Evolutionary conservation across 2,113 vertebrate genomes (phyloP).

Genomic region (Suricata suricatta): DNA sequence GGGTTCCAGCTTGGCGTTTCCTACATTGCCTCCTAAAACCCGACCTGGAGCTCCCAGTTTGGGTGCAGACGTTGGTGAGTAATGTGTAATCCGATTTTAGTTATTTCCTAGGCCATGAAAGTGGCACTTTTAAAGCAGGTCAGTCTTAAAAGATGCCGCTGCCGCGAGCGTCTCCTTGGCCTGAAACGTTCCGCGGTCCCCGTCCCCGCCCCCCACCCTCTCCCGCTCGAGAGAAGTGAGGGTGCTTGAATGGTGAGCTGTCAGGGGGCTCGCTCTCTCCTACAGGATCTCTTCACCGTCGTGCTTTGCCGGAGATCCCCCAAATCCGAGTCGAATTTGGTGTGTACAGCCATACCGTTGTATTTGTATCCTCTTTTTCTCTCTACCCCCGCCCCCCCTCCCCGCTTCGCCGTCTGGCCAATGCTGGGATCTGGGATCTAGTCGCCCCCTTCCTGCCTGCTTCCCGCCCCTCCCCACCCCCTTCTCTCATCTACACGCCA

Average conservation of each 20-base stretch:
- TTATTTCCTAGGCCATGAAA: slow-evolving; percentile 56
- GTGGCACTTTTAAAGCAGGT: slow-evolving; percentile 75
- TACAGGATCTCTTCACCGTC: not conserved
- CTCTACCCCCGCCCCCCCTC: not conserved
- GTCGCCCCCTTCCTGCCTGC: slow-evolving; percentile 58
- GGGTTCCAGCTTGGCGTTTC: slow-evolving; percentile 54
- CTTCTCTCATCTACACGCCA: not conserved
- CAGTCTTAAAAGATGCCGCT: slow-evolving; percentile 55
- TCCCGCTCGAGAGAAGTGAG: not conserved
- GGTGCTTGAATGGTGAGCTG: not conserved
- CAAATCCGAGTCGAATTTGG: not conserved
- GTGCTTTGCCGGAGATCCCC: not conserved
- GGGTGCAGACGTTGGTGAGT: slow-evolving; percentile 73
- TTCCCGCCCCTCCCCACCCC: slow-evolving; percentile 22
- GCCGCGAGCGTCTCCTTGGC: slow-evolving; percentile 59
- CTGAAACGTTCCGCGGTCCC: slow-evolving; percentile 20
- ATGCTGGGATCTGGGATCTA: slow-evolving; percentile 58
- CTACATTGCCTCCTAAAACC: not conserved
- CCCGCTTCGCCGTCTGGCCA: slow-evolving; percentile 58
- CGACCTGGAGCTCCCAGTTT: slow-evolving; percentile 41
- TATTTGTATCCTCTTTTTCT: not conserved
- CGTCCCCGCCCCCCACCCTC: not conserved
- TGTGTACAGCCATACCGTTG: slow-evolving; percentile 55
- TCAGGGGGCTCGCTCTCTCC: slow-evolving; percentile 35
- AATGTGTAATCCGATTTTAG: slow-evolving; percentile 52